Base-by-base conservation (phyloP, 2,888 invertebrate genomes). In the Ornithoptera priamus region DNA sequence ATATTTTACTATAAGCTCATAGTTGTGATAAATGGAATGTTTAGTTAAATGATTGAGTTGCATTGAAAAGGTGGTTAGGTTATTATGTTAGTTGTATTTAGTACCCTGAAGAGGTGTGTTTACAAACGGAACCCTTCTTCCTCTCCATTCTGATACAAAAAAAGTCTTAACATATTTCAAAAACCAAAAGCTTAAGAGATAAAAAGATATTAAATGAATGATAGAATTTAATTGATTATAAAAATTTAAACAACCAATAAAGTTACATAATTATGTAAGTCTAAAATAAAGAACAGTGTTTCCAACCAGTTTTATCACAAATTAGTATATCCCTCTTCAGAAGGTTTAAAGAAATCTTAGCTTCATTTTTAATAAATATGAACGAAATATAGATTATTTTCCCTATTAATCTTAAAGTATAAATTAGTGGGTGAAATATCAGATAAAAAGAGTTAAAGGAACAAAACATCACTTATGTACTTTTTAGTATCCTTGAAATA, bases 271-370 rank as follows among this genome's bases (percentile, higher is more conserved):
- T 53, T n/a, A 18, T n/a, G 6, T n/a, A 53, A 18, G 6, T n/a
- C 1, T 4, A 30, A 30, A 30, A 30, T 30, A 30, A 30, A 30
- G 30, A 30, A 30, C 5, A 6, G n/a, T 12, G 39, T 42, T 50
- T 53, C 7, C n/a, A 18, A 18, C 18, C n/a, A n/a, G 53, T 53
- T 53, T n/a, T 8, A 53, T n/a, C 5, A 22, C 4, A 10, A 53
- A 36, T 42, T 39, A 17, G 36, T 67, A 36, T 62, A 65, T 69
- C 69, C 65, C 69, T 65, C 69, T 69, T 65, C 69, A 57, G 69
- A 69, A 65, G 46, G 57, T 69, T 69, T 65, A 22, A 68, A 64
- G 18, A 63, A 63, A 68, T 36, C 20, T 30, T 30, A 30, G 46
- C 36, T 63, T 42, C 39, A 50, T 46, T 63, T 36, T 30, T 1